Evolutionary conservation across 2,888 invertebrate genomes (phyloP).

Genomic region (Drosophila sordidapex): DNA sequence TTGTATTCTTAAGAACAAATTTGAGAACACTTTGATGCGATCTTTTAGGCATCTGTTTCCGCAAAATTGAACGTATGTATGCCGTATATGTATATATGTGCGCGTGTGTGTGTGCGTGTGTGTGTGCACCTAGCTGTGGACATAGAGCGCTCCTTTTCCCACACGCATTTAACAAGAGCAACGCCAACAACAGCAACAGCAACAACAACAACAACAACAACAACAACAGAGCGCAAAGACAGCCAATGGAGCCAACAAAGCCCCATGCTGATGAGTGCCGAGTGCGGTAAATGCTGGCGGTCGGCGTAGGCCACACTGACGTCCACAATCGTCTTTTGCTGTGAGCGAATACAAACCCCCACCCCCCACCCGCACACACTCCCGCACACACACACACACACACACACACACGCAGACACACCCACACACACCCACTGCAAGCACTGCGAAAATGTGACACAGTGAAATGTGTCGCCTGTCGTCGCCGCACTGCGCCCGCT

Average conservation of each 20-base stretch:
- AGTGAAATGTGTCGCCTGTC: conserved; percentile 55
- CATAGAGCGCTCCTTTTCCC: conserved; percentile 61
- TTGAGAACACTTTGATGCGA: background rate
- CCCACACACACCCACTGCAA: background rate
- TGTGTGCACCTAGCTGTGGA: background rate
- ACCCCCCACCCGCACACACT: background rate
- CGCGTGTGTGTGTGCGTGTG: background rate
- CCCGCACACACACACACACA: background rate
- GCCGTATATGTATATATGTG: too few relatives aligned
- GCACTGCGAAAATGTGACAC: conserved; percentile 43
- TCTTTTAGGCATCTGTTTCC: background rate
- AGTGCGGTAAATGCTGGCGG: conserved; percentile 57
- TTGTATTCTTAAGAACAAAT: background rate
- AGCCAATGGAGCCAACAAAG: conserved; percentile 55
- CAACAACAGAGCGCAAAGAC: conserved; percentile 16
- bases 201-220: too few relatives aligned
- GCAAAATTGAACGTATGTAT: background rate
- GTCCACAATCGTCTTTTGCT: conserved; percentile 1
- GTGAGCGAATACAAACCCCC: background rate
- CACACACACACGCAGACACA: background rate
- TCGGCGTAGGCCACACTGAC: conserved; percentile 27
- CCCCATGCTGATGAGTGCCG: conserved; percentile 50
- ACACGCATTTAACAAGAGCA: conserved; percentile 47
- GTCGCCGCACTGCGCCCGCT: conserved; percentile 21
- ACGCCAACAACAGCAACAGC: conserved; percentile 16